phyloP scores from a whole-genome alignment of 2,797 vertebrate genomes.

The Spinus pinus region DNA sequence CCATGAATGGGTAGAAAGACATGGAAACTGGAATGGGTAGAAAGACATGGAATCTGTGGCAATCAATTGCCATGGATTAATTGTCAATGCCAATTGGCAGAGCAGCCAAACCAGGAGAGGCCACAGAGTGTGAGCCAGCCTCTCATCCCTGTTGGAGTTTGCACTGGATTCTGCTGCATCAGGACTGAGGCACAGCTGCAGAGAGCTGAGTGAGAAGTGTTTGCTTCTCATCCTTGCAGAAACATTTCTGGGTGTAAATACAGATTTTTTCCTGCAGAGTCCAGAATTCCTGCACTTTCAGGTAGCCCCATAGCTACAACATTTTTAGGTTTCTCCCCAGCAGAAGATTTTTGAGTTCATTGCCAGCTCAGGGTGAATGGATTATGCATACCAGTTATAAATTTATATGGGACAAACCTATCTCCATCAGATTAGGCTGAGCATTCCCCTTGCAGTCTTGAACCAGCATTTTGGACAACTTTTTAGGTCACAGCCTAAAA shows the following conservation, averaged over 20 bases:
- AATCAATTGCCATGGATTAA: neutral
- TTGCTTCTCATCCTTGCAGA: neutral
- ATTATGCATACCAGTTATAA: neutral
- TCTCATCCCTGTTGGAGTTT: neutral
- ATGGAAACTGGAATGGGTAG: neutral
- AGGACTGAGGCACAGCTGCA: neutral
- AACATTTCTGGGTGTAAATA: neutral
- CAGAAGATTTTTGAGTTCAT: neutral
- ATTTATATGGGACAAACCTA: neutral
- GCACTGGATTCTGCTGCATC: neutral
- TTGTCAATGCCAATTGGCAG: neutral
- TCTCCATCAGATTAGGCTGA: neutral
- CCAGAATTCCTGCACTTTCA: neutral
- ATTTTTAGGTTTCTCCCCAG: neutral
- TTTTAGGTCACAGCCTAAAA: neutral
- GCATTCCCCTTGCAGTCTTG: fast-evolving
- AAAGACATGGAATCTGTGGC: neutral
- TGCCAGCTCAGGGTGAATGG: neutral
- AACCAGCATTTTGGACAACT: neutral
- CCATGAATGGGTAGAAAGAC: neutral
- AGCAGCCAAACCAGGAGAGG: neutral
- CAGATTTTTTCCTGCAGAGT: neutral
- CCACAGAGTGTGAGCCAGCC: neutral
- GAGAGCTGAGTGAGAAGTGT: neutral
- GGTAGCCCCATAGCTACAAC: too few species aligned